Evolutionary conservation across 2,797 vertebrate genomes (phyloP).

Genomic region (Sebastes melanostomus): DNA sequence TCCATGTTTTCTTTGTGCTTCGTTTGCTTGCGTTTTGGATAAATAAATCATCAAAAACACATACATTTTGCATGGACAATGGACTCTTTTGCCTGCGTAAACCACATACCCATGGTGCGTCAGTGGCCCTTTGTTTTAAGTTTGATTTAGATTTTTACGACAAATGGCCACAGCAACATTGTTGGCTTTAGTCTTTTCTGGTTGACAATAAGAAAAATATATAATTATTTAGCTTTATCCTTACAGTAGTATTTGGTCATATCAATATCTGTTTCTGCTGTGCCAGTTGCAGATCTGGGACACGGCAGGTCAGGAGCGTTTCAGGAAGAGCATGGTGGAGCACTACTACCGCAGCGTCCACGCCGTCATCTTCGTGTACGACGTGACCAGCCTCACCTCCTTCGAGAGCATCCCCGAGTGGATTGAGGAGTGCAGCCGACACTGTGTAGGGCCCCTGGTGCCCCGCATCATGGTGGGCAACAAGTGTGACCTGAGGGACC

Average conservation of each 20-base stretch:
- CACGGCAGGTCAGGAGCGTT: slow-evolving; percentile 85
- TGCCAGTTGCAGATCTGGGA: slow-evolving; percentile 85
- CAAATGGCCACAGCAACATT: no score
- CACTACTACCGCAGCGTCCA: slow-evolving; percentile 85
- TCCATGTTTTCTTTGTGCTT: no score
- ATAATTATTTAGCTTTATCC: no score
- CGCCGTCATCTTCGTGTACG: slow-evolving; percentile 84
- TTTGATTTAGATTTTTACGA: no score
- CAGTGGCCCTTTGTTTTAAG: no score
- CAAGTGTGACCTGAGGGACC: slow-evolving; percentile 82
- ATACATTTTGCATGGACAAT: no score
- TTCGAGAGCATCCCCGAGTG: slow-evolving; percentile 82
- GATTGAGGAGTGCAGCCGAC: slow-evolving; percentile 81
- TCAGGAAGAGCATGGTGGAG: slow-evolving; percentile 86
- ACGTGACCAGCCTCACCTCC: slow-evolving; percentile 78
- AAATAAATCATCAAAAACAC: no score
- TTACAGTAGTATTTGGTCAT: neutral
- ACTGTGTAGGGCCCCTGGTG: slow-evolving; percentile 77
- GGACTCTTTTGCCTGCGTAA: no score
- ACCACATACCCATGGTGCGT: no score
- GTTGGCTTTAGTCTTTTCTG: no score
- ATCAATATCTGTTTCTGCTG: slow-evolving; percentile 3
- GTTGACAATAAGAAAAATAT: no score
- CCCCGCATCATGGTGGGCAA: slow-evolving; percentile 84
- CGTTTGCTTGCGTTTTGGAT: no score